phyloP scores from a whole-genome alignment of 1,140 invertebrate species.

The Drusus annulatus region DNA sequence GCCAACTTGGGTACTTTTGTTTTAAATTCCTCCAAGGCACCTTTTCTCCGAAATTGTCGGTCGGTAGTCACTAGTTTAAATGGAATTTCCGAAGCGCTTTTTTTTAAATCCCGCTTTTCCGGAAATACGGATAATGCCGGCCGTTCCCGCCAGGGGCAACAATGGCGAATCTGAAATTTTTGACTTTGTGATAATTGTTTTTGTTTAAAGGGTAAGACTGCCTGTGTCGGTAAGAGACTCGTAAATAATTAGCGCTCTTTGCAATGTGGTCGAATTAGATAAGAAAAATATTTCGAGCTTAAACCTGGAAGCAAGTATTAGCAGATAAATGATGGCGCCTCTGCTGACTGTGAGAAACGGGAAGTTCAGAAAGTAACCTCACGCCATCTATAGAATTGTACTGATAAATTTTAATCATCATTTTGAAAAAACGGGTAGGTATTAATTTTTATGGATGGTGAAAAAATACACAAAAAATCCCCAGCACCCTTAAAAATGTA shows the following conservation, averaged over 20 bases:
- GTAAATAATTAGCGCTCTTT: conserved; percentile 2
- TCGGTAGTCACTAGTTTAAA: conserved; percentile 18
- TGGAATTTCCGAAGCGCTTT: conserved; percentile 23
- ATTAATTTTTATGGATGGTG: too few relatives aligned
- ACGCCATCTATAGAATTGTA: too few relatives aligned
- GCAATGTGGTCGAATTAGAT: background rate
- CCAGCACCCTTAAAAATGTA: too few relatives aligned
- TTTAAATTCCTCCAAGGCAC: background rate
- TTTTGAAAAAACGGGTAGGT: too few relatives aligned
- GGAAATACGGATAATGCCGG: conserved; percentile 14
- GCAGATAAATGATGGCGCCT: too few relatives aligned
- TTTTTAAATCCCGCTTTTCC: conserved; percentile 26
- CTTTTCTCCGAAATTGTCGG: conserved; percentile 6
- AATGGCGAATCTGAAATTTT: background rate
- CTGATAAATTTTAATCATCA: too few relatives aligned
- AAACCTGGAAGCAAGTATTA: too few relatives aligned
- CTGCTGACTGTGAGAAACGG: too few relatives aligned
- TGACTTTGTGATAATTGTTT: conserved; percentile 15
- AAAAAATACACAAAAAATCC: too few relatives aligned
- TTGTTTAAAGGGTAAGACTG: conserved; percentile 2
- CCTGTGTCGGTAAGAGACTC: background rate
- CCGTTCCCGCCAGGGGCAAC: background rate
- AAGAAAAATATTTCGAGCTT: background rate
- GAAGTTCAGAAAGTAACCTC: too few relatives aligned
- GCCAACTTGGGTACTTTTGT: background rate